phyloP scores from a whole-genome alignment of 2,113 vertebrate genomes.

The Bujurquina vittata region DNA sequence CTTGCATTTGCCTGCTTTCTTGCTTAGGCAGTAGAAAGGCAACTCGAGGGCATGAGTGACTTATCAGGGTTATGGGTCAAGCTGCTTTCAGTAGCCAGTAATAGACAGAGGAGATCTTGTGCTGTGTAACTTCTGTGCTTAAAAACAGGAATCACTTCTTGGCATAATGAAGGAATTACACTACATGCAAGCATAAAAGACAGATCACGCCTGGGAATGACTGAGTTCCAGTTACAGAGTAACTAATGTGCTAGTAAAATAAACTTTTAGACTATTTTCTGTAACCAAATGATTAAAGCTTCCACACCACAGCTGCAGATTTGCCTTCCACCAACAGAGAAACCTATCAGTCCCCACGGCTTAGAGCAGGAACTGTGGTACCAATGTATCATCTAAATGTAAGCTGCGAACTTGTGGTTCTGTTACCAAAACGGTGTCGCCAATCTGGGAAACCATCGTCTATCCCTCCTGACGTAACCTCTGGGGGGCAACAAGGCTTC shows the following conservation, averaged over 20 bases:
- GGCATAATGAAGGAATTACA: neutral
- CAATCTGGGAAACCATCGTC: neutral
- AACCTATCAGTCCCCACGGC: neutral
- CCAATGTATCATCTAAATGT: neutral
- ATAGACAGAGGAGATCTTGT: neutral
- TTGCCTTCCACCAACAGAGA: neutral
- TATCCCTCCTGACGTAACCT: neutral
- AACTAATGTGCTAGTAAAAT: neutral
- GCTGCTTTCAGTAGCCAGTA: slow-evolving; percentile 9
- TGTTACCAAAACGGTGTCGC: neutral
- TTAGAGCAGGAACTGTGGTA: neutral
- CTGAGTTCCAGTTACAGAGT: neutral
- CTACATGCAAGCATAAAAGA: neutral
- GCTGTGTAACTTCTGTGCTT: neutral
- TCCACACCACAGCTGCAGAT: neutral
- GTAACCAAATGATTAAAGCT: neutral
- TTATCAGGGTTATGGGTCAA: slow-evolving; percentile 5
- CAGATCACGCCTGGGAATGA: neutral
- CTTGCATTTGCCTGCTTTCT: slow-evolving; percentile 16
- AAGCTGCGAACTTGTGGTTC: neutral
- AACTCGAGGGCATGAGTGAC: slow-evolving; percentile 3
- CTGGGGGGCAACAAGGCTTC: neutral
- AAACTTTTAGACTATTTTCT: neutral
- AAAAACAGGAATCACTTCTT: neutral
- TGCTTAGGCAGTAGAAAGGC: slow-evolving; percentile 8